Conservation (phyloP, 2,113 vertebrate genomes). For the Thamnophis sirtalis region DNA sequence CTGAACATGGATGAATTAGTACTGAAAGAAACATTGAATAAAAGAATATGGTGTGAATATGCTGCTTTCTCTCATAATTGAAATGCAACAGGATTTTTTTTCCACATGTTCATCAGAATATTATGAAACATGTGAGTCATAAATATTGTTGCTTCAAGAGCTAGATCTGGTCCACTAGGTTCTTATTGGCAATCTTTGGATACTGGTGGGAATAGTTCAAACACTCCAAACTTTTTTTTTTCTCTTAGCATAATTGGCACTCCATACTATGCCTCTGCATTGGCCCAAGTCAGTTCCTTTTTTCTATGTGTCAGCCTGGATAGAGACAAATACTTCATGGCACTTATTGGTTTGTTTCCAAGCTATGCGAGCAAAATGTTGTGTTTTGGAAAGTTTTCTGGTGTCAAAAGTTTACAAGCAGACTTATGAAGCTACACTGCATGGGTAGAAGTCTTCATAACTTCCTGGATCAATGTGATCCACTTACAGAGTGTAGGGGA, state of each 20-base stretch:
- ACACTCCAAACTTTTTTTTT: not conserved
- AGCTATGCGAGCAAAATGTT: not conserved
- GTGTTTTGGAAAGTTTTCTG: not conserved
- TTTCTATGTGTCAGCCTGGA: not conserved
- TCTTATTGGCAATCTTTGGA: not conserved
- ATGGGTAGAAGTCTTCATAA: not conserved
- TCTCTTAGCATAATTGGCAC: not conserved
- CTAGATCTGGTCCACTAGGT: not conserved
- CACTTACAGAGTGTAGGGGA: not conserved
- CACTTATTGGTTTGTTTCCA: not conserved
- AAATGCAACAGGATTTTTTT: not conserved
- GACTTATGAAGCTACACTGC: not conserved
- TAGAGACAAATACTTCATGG: not conserved
- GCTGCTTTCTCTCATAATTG: not conserved
- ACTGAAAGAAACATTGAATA: not conserved
- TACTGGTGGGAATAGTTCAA: not conserved
- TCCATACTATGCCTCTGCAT: not conserved
- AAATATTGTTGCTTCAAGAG: not conserved
- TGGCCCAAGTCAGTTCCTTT: not conserved
- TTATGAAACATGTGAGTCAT: not conserved
- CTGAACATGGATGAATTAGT: not conserved
- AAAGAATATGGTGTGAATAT: not conserved
- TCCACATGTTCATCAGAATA: not conserved
- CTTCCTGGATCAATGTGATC: not conserved
- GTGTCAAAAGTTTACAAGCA: not conserved